phyloP scores from a whole-genome alignment of 2,888 invertebrate species.

The Bimastos eiseni region DNA sequence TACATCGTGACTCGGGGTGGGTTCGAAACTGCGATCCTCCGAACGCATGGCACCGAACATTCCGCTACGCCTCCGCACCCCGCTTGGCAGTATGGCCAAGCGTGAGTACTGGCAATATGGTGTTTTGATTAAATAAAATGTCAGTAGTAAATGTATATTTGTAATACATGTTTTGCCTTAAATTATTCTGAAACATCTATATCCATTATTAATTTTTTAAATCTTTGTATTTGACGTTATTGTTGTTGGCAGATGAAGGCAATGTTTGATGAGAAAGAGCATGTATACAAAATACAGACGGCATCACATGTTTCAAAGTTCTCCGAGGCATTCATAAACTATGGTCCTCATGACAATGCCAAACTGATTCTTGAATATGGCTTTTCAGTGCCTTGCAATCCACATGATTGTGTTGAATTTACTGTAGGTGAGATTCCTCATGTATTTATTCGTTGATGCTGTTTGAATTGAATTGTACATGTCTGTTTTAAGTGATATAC shows the following conservation, averaged over 20 bases:
- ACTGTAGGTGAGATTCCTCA: slow-evolving; percentile 46
- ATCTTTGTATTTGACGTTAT: not conserved
- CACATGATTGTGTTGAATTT: slow-evolving; percentile 72
- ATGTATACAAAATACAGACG: slow-evolving; percentile 68
- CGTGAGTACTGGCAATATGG: no score
- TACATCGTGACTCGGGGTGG: no score
- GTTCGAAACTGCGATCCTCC: no score
- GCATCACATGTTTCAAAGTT: slow-evolving; percentile 68
- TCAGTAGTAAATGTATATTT: not conserved
- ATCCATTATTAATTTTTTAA: slow-evolving; percentile 20
- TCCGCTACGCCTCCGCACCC: no score
- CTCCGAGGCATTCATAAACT: slow-evolving; percentile 83
- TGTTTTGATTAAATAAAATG: not conserved
- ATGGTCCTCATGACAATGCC: slow-evolving; percentile 79
- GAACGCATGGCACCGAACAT: no score
- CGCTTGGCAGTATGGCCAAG: no score
- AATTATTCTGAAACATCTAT: not conserved
- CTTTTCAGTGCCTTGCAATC: slow-evolving; percentile 73
- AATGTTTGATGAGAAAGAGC: slow-evolving; percentile 56
- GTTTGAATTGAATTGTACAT: not conserved
- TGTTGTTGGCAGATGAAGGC: slow-evolving; percentile 52
- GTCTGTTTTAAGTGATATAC: not conserved
- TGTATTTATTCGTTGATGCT: not conserved
- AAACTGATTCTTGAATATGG: slow-evolving; percentile 86
- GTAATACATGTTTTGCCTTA: not conserved